A percentile compares a stretch with the other conserved stretches of the same genome.
Evolutionary conservation across 2,888 invertebrate species (phyloP).

Genomic region (Patella caerulea): DNA sequence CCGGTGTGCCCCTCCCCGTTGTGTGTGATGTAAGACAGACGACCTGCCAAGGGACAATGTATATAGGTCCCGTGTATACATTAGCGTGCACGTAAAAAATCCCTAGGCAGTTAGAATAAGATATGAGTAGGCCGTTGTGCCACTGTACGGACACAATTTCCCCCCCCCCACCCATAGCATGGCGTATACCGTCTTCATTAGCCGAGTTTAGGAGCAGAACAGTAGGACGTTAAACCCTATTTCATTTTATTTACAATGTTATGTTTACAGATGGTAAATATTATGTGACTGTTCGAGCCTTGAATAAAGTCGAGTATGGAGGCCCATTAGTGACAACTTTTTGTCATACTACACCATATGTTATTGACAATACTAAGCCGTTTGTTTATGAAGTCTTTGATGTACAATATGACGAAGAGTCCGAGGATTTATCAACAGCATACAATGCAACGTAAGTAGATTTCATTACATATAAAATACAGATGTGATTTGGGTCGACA

Average conservation of each 20-base stretch:
- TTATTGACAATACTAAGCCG: slow-evolving; percentile 55
- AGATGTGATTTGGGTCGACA: not conserved
- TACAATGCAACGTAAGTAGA: slow-evolving; percentile 55
- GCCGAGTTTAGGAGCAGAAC: no score
- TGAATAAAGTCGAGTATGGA: slow-evolving; percentile 59
- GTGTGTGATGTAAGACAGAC: no score
- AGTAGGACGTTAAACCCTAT: no score
- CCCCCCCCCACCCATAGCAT: no score
- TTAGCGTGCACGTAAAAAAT: no score
- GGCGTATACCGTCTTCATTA: no score
- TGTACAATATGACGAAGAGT: slow-evolving; percentile 54
- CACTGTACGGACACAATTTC: no score
- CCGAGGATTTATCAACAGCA: slow-evolving; percentile 36
- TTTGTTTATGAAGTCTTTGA: slow-evolving; percentile 51
- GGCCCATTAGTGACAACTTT: slow-evolving; percentile 54
- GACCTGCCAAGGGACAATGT: no score
- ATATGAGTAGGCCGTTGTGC: no score
- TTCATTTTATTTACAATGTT: no score
- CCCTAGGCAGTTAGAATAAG: no score
- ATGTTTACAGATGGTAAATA: slow-evolving; percentile 50
- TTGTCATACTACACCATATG: slow-evolving; percentile 53
- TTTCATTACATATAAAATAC: not conserved
- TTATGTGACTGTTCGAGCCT: slow-evolving; percentile 50
- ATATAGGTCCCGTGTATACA: no score
- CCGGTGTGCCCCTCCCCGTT: not conserved